Evolutionary conservation across 2,797 vertebrate genomes (phyloP).

Genomic region (Microctenopoma stevenorrisi): DNA sequence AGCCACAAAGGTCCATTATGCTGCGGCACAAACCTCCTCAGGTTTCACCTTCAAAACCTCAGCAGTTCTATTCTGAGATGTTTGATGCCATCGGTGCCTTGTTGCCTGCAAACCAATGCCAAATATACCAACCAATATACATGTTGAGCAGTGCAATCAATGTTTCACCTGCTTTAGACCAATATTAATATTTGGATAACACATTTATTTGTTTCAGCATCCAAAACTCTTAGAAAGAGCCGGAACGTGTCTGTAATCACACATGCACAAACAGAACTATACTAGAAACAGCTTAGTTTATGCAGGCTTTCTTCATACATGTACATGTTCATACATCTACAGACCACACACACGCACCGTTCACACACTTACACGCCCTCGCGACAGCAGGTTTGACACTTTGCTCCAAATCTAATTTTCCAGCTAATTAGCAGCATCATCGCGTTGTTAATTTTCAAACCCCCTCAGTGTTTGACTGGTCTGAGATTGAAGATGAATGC

Average conservation of each 20-base stretch:
- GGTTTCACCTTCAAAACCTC: constrained; percentile 64
- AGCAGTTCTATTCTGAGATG: constrained; percentile 61
- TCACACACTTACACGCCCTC: constrained; percentile 37
- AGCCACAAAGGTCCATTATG: constrained; percentile 46
- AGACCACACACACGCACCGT: constrained; percentile 10
- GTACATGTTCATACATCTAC: constrained; percentile 7
- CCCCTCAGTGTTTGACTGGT: constrained; percentile 30
- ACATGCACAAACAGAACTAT: not conserved
- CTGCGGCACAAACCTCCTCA: constrained; percentile 32
- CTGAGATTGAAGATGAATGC: constrained; percentile 34
- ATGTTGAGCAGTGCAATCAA: not conserved
- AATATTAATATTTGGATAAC: not conserved
- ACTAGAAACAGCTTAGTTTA: constrained; percentile 23
- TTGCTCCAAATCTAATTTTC: constrained; percentile 63
- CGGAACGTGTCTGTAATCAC: constrained; percentile 8
- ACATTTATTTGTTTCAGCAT: not conserved
- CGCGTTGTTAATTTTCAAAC: constrained; percentile 32
- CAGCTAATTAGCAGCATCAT: constrained; percentile 57
- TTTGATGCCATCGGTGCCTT: constrained; percentile 40
- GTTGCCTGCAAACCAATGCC: constrained; percentile 52
- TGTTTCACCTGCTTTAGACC: not conserved
- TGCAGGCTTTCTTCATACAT: not conserved
- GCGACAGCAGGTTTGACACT: constrained; percentile 38
- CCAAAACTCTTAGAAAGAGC: not conserved
- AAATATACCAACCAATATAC: no score